phyloP scores from a whole-genome alignment of 2,797 vertebrate genomes.

The Zalophus californianus region DNA sequence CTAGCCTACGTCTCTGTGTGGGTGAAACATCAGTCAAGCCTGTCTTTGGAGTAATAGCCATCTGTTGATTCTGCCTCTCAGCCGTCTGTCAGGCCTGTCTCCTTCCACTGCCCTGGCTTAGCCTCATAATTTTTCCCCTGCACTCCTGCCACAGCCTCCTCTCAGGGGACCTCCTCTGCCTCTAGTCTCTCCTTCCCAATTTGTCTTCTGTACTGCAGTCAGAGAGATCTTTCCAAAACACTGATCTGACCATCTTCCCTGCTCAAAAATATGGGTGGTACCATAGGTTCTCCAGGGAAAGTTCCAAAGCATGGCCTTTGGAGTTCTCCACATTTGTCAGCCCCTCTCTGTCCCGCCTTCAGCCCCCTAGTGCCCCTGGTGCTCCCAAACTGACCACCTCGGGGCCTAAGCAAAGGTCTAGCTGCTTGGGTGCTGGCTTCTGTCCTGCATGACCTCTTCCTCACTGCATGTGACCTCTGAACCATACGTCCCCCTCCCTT shows the following conservation, averaged over 20 bases:
- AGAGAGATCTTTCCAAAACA: background rate
- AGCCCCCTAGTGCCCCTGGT: background rate
- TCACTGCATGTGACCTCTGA: background rate
- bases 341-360: background rate
- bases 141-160: constrained; percentile 25
- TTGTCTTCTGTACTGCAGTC: background rate
- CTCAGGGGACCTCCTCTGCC: background rate
- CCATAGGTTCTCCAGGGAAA: background rate
- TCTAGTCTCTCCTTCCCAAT: background rate
- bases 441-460: background rate
- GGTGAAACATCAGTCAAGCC: constrained; percentile 24
- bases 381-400: background rate
- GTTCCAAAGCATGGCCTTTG: background rate
- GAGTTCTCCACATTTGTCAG: background rate
- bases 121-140: background rate
- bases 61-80: constrained; percentile 41
- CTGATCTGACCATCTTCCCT: background rate
- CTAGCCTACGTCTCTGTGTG: background rate
- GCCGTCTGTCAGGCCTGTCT: background rate
- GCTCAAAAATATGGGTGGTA: background rate
- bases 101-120: constrained; percentile 32
- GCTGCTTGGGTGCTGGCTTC: background rate
- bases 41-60: constrained; percentile 51
- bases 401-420: background rate
- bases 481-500: background rate